Evolutionary conservation across 2,113 vertebrate species (phyloP), one percentile per base, ranked within the genome.

Genomic region (Albula goreensis): DNA sequence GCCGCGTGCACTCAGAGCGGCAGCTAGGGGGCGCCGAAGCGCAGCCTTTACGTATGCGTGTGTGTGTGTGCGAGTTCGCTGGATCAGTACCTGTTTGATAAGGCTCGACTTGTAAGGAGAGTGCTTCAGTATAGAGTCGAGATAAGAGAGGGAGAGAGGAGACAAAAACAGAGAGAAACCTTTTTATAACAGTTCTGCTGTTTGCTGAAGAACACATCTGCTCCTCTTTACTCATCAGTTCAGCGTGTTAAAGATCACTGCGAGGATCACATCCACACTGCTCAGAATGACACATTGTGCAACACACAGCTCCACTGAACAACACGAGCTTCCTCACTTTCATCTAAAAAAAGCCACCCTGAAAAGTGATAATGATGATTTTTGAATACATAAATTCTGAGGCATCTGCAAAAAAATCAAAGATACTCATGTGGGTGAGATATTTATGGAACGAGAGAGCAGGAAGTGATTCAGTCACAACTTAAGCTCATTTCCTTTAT

Each of bases 31-130:
- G 60, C 78, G 70, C 80, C 15, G 12, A 79, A 2, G 56, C 74
- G 84, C 52, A 60, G 80, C 49, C 19, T 22, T 66, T 25, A 56
- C 2, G 25, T 80, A 15, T 60, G 70, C 63, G 87, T 79, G 87
- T 57, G 86, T 88, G 90, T 91, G 91, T 85, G 63, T 51, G 86
- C 50, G 80, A 41, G 63, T 80, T 81, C 78, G 88, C 89, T 89
- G 87, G 88, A 87, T 91, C 88, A 85, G 88, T 94, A 95, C 94
- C 94, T 95, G 93, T 88, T 94, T 87, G 86, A 93, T 95, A 89
- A 95, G 89, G 93, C 93, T 94, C 91, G 94, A 95, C 94, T 94
- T 95, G 93, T 95, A 95, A 87, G 94, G 95, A 89, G 93, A 90
- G 90, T 95, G 93, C 94, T 95, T 93, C 85, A 90, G 87, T 88